Base-by-base conservation (phyloP, 2,113 vertebrate species). In the Tragelaphus strepsiceros region DNA sequence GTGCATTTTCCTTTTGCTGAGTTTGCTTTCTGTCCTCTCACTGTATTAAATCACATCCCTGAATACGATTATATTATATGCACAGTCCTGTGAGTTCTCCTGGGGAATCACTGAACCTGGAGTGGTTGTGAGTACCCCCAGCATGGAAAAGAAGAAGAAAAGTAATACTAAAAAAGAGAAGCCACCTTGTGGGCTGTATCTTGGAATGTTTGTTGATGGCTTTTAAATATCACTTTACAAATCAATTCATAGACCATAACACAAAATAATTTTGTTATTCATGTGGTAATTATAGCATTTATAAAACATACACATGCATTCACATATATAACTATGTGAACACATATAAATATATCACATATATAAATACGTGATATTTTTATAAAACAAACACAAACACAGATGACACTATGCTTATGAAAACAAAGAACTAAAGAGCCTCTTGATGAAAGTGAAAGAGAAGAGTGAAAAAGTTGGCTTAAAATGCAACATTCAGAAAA, bases 201-300 rank as follows among this genome's bases (percentile, higher is more conserved):
- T 84, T 71, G 35, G 12, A 91, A 80, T 84, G 35, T 56, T 49
- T 82, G 64, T 43, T 39, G 7, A 81, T 8, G 32, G 16, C 62
- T 95, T 92, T 77, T 28, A 89, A 95, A 71, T 64, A 28, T 22
- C 10, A 26, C 51, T 78, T 86, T 88, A 59, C 19, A 95, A 92
- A 94, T 81, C 58, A 67, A 24, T 53, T 62, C 74, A 87, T n/a
- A 82, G 3, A 54, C 6, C 19, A 54, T 54, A 87, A 67, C 58
- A 51, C 30, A 86, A 94, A 96, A 51, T 54, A 56, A 64, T 53
- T 32, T 43, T 77, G 22, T 58, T 19, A 24, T 54, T 88, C 58
- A 35, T 39, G 28, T 17, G 7, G 54, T 8, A 43, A 81, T 21
- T 30, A 15, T 19, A 62, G 30, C 61, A 87, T 62, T 58, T 82